Percentiles rank a stretch among this genome's conserved stretches.
Evolutionary conservation across 2,113 vertebrate species (phyloP).

Genomic region (Amphiprion ocellaris): DNA sequence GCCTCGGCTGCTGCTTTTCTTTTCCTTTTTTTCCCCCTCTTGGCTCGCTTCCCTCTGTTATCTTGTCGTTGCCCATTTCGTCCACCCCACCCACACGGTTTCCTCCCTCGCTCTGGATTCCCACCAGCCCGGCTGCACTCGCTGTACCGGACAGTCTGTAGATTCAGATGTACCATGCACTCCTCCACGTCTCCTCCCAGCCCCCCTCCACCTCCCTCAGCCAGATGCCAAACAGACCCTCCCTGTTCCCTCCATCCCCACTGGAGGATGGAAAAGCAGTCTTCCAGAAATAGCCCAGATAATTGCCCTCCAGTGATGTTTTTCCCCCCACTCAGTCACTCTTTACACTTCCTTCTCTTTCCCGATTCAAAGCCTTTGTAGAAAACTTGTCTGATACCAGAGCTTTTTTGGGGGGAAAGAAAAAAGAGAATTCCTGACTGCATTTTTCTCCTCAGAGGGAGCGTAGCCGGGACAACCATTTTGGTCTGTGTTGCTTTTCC

Average conservation of each 20-base stretch:
- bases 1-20: not conserved
- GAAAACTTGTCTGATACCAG: conserved; percentile 38
- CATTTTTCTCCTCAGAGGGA: conserved; percentile 16
- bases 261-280: conserved; percentile 74
- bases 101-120: conserved; percentile 1
- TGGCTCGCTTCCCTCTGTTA: conserved; percentile 12
- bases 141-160: conserved; percentile 33
- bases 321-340: conserved; percentile 29
- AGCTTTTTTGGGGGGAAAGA: conserved; percentile 33
- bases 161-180: conserved; percentile 47
- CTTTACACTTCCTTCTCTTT: conserved; percentile 53
- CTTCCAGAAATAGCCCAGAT: conserved; percentile 81
- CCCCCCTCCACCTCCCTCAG: conserved; percentile 38
- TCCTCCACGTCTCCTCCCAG: conserved; percentile 25
- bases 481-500: conserved; percentile 66
- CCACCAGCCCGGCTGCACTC: conserved; percentile 23
- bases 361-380: conserved; percentile 40
- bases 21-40: not conserved
- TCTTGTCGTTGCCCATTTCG: conserved; percentile 15
- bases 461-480: conserved; percentile 28
- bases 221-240: conserved; percentile 74
- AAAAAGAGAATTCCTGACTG: conserved; percentile 49
- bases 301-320: conserved; percentile 80
- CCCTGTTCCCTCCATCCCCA: conserved; percentile 70
- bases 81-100: not conserved